phyloP scores from a whole-genome alignment of 2,113 vertebrate species.

The Euleptes europaea region DNA sequence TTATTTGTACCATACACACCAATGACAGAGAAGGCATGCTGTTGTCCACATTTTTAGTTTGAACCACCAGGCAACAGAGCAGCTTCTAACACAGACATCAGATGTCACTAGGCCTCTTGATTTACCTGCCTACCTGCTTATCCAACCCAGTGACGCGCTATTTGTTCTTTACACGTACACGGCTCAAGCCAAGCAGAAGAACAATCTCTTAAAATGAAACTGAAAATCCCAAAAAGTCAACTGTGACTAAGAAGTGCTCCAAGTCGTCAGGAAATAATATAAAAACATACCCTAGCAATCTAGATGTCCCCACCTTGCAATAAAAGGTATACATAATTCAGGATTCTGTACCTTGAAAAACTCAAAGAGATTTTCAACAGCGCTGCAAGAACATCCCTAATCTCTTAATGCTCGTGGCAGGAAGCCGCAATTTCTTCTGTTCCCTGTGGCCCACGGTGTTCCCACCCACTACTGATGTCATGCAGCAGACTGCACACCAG shows the following conservation, averaged over 20 bases:
- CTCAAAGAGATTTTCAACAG: accelerated
- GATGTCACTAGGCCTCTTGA: neutral
- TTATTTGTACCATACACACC: neutral
- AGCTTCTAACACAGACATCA: neutral
- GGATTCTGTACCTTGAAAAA: neutral
- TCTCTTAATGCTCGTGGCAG: neutral
- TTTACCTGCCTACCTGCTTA: neutral
- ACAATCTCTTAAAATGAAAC: neutral
- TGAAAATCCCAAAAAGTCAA: neutral
- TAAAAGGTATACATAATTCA: neutral
- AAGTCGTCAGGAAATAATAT: neutral
- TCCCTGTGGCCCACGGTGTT: neutral
- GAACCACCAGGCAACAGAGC: neutral
- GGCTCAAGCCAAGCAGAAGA: neutral
- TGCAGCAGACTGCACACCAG: neutral
- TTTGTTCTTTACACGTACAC: neutral
- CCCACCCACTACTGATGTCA: neutral
- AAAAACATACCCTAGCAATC: neutral
- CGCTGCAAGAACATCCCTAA: neutral
- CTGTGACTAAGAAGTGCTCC: neutral
- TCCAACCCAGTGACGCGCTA: neutral
- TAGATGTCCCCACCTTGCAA: neutral
- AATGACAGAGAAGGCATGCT: neutral
- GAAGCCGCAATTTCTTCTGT: neutral
- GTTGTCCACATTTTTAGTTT: neutral